phyloP scores from a whole-genome alignment of 2,797 vertebrate species.

The Euthynnus affinis region DNA sequence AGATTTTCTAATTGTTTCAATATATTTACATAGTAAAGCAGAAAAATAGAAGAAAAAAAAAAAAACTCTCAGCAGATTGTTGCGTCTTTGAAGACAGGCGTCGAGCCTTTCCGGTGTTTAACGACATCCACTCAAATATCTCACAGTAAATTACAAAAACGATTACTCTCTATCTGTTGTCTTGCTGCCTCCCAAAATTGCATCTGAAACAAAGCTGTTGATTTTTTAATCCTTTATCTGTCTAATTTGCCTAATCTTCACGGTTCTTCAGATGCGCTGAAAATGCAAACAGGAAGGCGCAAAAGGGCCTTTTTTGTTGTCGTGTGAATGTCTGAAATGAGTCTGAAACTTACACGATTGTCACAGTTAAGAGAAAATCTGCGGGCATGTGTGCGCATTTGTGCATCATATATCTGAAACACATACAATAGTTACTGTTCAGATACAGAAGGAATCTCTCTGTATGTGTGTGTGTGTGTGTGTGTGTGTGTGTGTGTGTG shows the following conservation, averaged over 20 bases:
- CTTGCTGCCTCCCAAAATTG: conserved; percentile 2
- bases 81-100: conserved; percentile 19
- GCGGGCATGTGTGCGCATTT: neutral
- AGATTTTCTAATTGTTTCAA: conserved; percentile 28
- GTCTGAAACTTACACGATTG: conserved; percentile 7
- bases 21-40: neutral
- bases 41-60: neutral
- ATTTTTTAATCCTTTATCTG: conserved; percentile 25
- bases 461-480: conserved; percentile 24
- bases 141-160: conserved; percentile 26
- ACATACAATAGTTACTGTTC: conserved; percentile 14
- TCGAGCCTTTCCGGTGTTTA: conserved; percentile 18
- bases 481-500: conserved; percentile 25
- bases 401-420: conserved; percentile 6
- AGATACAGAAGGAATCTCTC: conserved; percentile 4
- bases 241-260: conserved; percentile 48
- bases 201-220: conserved; percentile 33
- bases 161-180: conserved; percentile 11
- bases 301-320: neutral
- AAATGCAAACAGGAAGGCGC: conserved; percentile 13
- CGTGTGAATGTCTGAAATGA: conserved; percentile 3
- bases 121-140: conserved; percentile 33
- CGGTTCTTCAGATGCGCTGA: neutral
- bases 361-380: conserved; percentile 7
- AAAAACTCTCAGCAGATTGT: conserved; percentile 3